Base-by-base conservation (phyloP, 2,797 vertebrate species). In the Xerus rutilus region DNA sequence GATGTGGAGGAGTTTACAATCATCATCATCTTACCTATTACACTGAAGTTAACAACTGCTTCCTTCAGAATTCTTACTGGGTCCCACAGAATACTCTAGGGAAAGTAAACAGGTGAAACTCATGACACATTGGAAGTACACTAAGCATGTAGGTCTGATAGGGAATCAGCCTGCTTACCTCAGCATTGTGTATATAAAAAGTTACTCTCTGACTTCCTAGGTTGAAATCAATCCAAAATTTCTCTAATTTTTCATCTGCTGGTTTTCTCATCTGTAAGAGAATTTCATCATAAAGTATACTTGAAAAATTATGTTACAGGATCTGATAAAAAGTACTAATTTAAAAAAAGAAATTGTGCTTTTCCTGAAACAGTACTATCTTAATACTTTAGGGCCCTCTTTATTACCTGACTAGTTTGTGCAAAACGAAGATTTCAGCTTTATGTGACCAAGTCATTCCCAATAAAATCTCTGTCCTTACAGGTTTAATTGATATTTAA, bases 141-240 rank as follows among this genome's bases (percentile, higher is more conserved):
- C 32, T 28, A 86, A 52, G 23, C 20, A 35, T 64, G 89, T 54
- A 52, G 13, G 23, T 89, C 14, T 54, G 85, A 77, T 28, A 4
- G 47, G 82, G 85, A 74, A 49, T 43, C 20, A 77, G 1, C 0
- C 8, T 15, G 89, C 86, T 97, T 97, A 99, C 99, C 99, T 99
- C 98, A 0, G 94, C 97, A n/a, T 98, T 98, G 20, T 99, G 98
- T 57, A 99, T 98, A 35, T 99, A 99, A 98, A 99, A 99, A 93
- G 99, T 99, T 87, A 99, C 97, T 49, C 99, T 99, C 76, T 98
- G 98, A 62, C 99, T 99, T 57, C 98, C 99, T 0, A 98, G 4
- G 2, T 99, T 99, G 93, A 99, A 99, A 93, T 99, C 99, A 0
- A 99, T 99, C 99, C 99, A 99, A 97, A 99, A 99, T 62, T 99